A percentile compares a stretch with the other conserved stretches of the same genome.
Evolutionary conservation across 2,797 vertebrate genomes (phyloP).

Genomic region (Myiotriccus ornatus): DNA sequence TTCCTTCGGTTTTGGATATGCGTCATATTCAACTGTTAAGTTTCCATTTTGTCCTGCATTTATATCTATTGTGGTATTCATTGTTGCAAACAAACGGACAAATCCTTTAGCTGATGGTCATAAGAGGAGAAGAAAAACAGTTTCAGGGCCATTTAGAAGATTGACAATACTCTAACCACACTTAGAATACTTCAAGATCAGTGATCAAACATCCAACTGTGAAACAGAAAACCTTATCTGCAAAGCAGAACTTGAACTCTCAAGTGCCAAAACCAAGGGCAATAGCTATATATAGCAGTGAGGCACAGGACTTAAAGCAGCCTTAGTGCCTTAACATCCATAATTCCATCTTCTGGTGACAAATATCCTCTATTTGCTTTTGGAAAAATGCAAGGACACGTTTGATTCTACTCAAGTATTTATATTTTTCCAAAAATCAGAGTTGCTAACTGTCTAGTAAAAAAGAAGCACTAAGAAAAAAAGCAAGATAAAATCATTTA

Average conservation of each 20-base stretch:
- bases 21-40: constrained; percentile 85
- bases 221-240: constrained; percentile 15
- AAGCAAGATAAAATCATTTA: neutral
- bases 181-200: neutral
- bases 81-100: constrained; percentile 78
- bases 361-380: neutral
- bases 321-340: neutral
- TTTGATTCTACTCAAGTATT: neutral
- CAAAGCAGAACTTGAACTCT: constrained; percentile 10
- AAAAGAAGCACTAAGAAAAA: neutral
- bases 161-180: neutral
- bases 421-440: neutral
- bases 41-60: constrained; percentile 89
- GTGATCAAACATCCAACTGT: neutral
- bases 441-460: neutral
- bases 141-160: neutral
- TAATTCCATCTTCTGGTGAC: neutral
- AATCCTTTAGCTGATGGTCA: constrained; percentile 86
- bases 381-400: neutral
- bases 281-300: neutral
- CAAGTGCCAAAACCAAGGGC: constrained; percentile 4
- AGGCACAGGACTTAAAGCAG: neutral
- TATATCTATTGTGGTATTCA: constrained; percentile 85
- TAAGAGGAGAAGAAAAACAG: constrained; percentile 41
- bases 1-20: constrained; percentile 84